Conservation (phyloP, 2,113 vertebrate species). For the Sminthopsis crassicaudata region DNA sequence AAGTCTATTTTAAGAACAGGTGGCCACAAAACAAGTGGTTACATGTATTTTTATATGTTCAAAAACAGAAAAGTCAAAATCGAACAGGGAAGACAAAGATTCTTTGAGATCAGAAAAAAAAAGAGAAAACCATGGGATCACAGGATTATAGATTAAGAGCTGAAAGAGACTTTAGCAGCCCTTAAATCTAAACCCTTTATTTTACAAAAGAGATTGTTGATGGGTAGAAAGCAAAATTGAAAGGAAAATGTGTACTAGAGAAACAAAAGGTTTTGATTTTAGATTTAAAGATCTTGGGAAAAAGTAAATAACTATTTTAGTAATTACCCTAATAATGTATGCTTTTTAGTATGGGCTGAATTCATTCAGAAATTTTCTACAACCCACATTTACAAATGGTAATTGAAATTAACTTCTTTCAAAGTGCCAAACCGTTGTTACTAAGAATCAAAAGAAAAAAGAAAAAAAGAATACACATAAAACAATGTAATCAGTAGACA, state of each 20-base stretch:
- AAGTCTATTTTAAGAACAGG: slow-evolving; percentile 44
- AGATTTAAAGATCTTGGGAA: background rate
- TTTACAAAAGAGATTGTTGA: background rate
- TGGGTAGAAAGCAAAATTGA: background rate
- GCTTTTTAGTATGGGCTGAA: background rate
- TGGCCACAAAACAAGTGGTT: background rate
- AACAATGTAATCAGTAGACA: background rate
- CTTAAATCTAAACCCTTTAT: background rate
- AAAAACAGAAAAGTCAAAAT: slow-evolving; percentile 14
- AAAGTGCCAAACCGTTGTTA: background rate
- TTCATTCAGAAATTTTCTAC: slow-evolving; percentile 1
- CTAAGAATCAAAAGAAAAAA: slow-evolving; percentile 23
- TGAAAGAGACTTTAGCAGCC: background rate
- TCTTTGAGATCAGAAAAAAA: slow-evolving; percentile 34
- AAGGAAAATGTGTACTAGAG: background rate
- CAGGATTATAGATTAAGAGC: background rate
- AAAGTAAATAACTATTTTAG: slow-evolving; percentile 24
- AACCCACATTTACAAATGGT: background rate
- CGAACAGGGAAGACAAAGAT: background rate
- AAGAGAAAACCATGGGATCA: slow-evolving; percentile 26
- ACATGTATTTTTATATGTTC: slow-evolving; percentile 39
- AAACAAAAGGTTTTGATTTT: background rate
- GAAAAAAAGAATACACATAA: slow-evolving; percentile 5
- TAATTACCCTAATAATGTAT: slow-evolving; percentile 19
- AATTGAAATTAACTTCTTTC: slow-evolving; percentile 38